phyloP scores from a whole-genome alignment of 2,888 invertebrate genomes.

The Acrocyrtus sp. region DNA sequence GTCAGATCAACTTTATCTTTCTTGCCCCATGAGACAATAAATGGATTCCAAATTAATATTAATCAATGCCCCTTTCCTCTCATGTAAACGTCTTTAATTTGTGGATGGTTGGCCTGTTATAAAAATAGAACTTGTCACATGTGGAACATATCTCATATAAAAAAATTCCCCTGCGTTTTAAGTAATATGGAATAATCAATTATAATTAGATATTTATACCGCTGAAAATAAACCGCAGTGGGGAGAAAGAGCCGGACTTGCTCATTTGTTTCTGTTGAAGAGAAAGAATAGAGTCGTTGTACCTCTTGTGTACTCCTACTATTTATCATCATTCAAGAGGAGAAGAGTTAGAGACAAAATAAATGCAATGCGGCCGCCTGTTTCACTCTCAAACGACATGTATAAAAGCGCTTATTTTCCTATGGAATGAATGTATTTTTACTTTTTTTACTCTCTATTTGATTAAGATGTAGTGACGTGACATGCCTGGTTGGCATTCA shows the following conservation, averaged over 20 bases:
- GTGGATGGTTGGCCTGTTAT: not conserved
- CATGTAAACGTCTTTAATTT: not conserved
- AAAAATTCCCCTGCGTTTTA: too few relatives aligned
- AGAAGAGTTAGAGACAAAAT: too few relatives aligned
- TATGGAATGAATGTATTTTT: not conserved
- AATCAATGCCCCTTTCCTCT: not conserved
- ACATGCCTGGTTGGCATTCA: conserved; percentile 52
- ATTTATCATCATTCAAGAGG: not conserved
- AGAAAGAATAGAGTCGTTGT: conserved; percentile 6
- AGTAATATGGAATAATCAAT: conserved; percentile 11
- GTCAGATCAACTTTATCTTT: too few relatives aligned
- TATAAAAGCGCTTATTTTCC: not conserved
- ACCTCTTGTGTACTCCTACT: not conserved
- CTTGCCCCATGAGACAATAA: not conserved
- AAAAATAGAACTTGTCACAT: conserved; percentile 4
- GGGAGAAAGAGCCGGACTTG: conserved; percentile 12
- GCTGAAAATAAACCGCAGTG: conserved; percentile 34
- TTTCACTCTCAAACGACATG: conserved; percentile 3
- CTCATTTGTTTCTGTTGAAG: not conserved
- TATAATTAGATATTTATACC: conserved; percentile 45
- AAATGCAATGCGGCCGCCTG: conserved; percentile 37
- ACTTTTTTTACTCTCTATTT: conserved; percentile 31
- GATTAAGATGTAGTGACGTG: conserved; percentile 52
- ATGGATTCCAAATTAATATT: not conserved
- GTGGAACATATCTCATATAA: not conserved